Evolutionary conservation across 2,888 invertebrate species (phyloP).

Genomic region (Nectonema munidae): DNA sequence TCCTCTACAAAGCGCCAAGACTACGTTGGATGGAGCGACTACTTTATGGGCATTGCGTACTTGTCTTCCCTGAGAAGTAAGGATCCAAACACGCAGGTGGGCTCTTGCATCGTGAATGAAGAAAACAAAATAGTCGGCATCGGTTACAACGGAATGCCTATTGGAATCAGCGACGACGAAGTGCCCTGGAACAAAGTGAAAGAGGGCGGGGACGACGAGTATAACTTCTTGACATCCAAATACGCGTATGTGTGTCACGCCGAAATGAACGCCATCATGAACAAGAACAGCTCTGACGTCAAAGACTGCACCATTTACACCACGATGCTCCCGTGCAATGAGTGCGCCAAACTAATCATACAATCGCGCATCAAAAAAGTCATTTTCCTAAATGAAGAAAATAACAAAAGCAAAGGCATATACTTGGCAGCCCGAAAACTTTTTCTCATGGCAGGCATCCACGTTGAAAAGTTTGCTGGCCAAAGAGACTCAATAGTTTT

Average conservation of each 20-base stretch:
- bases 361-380: conserved; percentile 48
- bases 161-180: conserved; percentile 47
- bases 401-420: no score
- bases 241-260: conserved; percentile 75
- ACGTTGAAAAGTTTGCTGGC: no score
- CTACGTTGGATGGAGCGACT: conserved; percentile 56
- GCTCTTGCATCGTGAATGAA: conserved; percentile 60
- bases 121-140: conserved; percentile 57
- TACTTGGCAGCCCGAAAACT: no score
- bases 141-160: conserved; percentile 89
- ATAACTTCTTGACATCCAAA: conserved; percentile 37
- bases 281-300: conserved; percentile 45
- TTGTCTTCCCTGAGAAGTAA: conserved; percentile 67
- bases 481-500: no score
- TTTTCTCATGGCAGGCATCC: no score
- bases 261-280: conserved; percentile 77
- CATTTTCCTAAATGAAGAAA: background rate
- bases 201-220: no score
- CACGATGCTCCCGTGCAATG: conserved; percentile 71
- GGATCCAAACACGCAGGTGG: conserved; percentile 55
- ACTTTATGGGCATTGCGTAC: conserved; percentile 71
- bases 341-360: conserved; percentile 79
- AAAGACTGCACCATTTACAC: conserved; percentile 51
- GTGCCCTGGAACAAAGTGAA: conserved; percentile 58
- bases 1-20: conserved; percentile 26